Evolutionary conservation across 2,113 vertebrate species (phyloP), one percentile per base, ranked within the genome.

Genomic region (Romanogobio albipinnatus): DNA sequence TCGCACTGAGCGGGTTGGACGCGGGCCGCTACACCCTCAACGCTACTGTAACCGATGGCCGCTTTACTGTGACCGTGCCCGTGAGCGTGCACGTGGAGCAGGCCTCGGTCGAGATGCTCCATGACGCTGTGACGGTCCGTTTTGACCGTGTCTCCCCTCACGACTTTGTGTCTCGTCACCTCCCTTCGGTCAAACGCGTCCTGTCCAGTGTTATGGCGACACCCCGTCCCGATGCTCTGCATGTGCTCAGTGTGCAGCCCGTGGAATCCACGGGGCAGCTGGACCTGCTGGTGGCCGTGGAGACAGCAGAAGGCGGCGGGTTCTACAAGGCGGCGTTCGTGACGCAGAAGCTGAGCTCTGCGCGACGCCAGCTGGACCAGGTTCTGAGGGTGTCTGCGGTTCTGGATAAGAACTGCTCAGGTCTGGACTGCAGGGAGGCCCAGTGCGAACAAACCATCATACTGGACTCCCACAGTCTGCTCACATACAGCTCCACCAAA

Each of bases 371-470:
- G 81, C 95, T 99, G 91, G 98, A 99, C 90, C 96, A 96, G 71
- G 95, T 96, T 76, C 94, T 99, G 88, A 94, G 95, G 45, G 96
- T 99, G 88, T 96, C 97, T 0, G 95, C 98, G 68, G 96, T 99
- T 90, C 88, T 99, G 88, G 98, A 99, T 85, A 98, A 98, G 93
- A 99, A 98, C 95, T 99, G 98, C 89, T 98, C 98, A 0, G 97
- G 97, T 36, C 93, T 99, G 89, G 96, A 97, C 89, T 99, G 98
- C 86, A 96, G 96, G 13, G 97, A 98, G 0, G 96, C 96, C 0
- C 96, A 97, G 86, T 99, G 98, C 47, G 96, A 98, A 84, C 96
- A 99, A 89, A 96, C 91, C 81, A 94, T 99, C 70, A 94, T 94
- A 1, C 93, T 99, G 86, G 97, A 99, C 91, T 97, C 98, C 0